Evolutionary conservation across 2,797 vertebrate species (phyloP), one percentile per base, ranked within the genome.

Genomic region (Menidia menidia): DNA sequence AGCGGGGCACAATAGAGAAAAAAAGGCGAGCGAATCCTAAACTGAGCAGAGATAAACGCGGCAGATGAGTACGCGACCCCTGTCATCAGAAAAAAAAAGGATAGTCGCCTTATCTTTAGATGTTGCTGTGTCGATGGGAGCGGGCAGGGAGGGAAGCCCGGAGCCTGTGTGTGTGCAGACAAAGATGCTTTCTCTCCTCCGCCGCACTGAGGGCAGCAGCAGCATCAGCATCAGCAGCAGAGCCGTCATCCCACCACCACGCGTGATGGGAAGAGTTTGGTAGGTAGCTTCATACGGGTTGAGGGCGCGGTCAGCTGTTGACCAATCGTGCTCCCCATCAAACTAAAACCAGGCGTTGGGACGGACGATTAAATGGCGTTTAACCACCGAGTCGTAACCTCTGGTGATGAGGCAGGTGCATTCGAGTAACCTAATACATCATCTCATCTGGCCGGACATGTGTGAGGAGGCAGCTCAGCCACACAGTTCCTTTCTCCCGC

Each of bases 301-400:
- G 92, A 93, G 92, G 92, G 92, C 90, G 92, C 92, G 93, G 93
- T 94, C 93, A 94, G 88, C 84, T 72, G 86, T 82, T 91, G 92
- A 92, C 93, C 94, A 94, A 94, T 94, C 90, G 81, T 60, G 85
- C 75, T 82, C 70, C 87, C 67, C 64, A 69, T 78, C 69, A 68
- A 81, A 89, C 60, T 78, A 57, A 70, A 75, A 67, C 66, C 25
- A 65, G 10, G 81, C 85, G 83, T 85, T 87, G 77, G 78, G 86
- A 87, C 67, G 83, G 81, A 80, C 81, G 78, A 84, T 73, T 63
- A 81, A 77, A 61, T 43, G 39, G 70, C 59, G 60, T 68, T 68
- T 52, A 80, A 64, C 50, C 68, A 41, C 73, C 41, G 4, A 35
- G 16, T 43, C 62, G 4, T 25, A 53, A 59, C 50, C 61, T 58